These are phyloP conservation scores for Drosophila fuyamai DNA, from an alignment of 1,140 invertebrate genomes.

Conservation along the genomic window DNA sequence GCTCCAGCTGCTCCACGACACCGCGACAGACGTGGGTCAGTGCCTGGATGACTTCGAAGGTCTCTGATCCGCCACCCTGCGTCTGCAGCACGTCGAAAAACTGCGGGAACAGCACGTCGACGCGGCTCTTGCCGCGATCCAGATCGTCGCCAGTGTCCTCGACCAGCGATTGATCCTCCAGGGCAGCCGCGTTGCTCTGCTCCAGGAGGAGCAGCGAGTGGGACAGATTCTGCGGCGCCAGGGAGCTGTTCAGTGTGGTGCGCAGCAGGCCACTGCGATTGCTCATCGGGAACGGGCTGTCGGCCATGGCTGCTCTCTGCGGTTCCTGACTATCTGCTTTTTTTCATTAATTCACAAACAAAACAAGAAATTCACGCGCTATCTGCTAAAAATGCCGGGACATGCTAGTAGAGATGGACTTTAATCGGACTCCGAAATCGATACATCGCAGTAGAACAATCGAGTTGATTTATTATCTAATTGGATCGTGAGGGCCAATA, in stretches of 20 bases:
- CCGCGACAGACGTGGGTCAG: conserved; percentile 86
- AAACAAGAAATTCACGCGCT: conserved; percentile 40
- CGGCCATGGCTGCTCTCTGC: conserved; percentile 11
- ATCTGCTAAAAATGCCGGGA: conserved; percentile 60
- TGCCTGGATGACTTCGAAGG: conserved; percentile 87
- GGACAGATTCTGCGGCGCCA: conserved; percentile 34
- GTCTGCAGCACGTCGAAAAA: conserved; percentile 87
- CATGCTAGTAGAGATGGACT: conserved; percentile 9
- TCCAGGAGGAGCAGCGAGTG: conserved; percentile 48
- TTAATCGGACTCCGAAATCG: background rate
- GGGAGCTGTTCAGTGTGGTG: conserved; percentile 28
- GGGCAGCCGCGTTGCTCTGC: conserved; percentile 7
- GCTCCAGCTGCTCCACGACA: conserved; percentile 83
- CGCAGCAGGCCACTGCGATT: conserved; percentile 40
- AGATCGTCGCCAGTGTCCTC: conserved; percentile 42
- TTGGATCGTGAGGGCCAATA: too few species aligned
- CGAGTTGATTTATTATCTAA: too few species aligned
- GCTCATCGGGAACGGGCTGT: conserved; percentile 38
- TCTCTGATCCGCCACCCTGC: conserved; percentile 85
- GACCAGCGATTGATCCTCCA: conserved; percentile 33
- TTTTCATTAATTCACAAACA: conserved; percentile 10
- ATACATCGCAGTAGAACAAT: background rate
- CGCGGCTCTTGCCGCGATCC: conserved; percentile 64
- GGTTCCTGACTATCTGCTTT: background rate
- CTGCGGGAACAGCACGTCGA: conserved; percentile 86